A percentile compares a stretch with the other conserved stretches of the same genome.
These are phyloP conservation scores for Parazoanthus darwini DNA, from an alignment of 92 coral and sea anemone species.

Conservation along the genomic window DNA sequence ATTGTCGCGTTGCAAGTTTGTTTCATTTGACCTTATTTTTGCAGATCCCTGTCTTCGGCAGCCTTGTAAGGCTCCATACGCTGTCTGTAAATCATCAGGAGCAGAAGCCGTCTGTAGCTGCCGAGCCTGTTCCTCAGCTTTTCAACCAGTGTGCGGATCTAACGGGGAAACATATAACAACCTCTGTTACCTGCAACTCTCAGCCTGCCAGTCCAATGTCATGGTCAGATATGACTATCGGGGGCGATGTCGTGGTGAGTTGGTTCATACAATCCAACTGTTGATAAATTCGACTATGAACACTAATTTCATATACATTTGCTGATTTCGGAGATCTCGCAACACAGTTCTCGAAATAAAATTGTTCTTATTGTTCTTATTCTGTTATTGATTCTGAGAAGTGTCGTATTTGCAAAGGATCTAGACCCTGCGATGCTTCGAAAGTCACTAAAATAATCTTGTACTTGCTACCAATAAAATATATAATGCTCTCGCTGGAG, in stretches of 20 bases:
- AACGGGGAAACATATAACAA: conserved; percentile 1
- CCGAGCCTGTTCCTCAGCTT: not conserved
- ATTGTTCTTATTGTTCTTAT: too few relatives aligned
- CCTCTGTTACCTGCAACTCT: not conserved
- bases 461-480: too few relatives aligned
- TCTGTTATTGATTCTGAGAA: too few relatives aligned
- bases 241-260: conserved; percentile 2
- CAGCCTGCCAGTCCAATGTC: not conserved
- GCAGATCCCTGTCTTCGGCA: not conserved
- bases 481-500: too few relatives aligned
- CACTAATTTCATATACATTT: too few relatives aligned
- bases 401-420: too few relatives aligned
- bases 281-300: not conserved
- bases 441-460: too few relatives aligned
- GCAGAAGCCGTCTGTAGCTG: not conserved
- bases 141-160: not conserved
- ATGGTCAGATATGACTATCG: not conserved
- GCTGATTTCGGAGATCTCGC: too few relatives aligned
- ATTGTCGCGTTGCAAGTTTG: too few relatives aligned
- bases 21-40: not conserved
- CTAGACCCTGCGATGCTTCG: too few relatives aligned
- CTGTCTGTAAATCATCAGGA: not conserved
- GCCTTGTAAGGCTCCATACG: not conserved
- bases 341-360: too few relatives aligned
- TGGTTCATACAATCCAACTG: not conserved